These are phyloP conservation scores for Tenthredo notha DNA, from an alignment of 2,888 invertebrate species.

Conservation along the genomic window DNA sequence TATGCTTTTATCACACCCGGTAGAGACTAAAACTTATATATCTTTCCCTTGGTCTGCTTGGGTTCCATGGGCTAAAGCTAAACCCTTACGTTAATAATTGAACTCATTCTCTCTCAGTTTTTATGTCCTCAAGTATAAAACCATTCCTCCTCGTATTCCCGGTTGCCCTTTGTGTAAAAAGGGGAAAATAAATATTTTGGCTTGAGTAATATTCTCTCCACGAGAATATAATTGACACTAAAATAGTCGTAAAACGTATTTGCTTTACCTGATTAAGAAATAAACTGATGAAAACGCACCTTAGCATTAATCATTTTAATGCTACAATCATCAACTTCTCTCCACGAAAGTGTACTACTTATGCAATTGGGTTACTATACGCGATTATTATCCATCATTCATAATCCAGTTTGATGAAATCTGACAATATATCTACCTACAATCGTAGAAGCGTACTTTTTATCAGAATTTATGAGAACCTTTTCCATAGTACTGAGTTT, in stretches of 20 bases:
- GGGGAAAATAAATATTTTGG: conserved; percentile 21
- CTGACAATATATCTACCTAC: neutral
- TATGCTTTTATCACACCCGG: conserved; percentile 58
- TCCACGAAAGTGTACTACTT: neutral
- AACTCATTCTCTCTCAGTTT: conserved; percentile 40
- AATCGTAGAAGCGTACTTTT: neutral
- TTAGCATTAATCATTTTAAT: neutral
- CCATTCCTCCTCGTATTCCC: neutral
- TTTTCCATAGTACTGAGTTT: neutral
- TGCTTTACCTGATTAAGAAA: neutral
- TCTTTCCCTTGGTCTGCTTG: conserved; percentile 12
- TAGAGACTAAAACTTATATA: neutral
- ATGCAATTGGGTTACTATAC: neutral
- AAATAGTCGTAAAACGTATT: neutral
- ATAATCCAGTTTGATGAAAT: neutral
- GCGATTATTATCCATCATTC: neutral
- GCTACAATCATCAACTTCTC: neutral
- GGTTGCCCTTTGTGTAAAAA: neutral
- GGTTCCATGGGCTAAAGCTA: conserved; percentile 30
- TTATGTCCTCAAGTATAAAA: conserved; percentile 20
- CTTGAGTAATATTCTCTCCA: neutral
- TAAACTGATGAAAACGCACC: neutral
- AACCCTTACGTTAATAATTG: conserved; percentile 49
- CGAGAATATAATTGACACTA: conserved; percentile 20
- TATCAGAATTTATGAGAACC: conserved; percentile 31